Percentiles rank a stretch among this genome's conserved stretches.
phyloP scores from a whole-genome alignment of 2,888 invertebrate species.

The Pycnomerus fuliginosus region DNA sequence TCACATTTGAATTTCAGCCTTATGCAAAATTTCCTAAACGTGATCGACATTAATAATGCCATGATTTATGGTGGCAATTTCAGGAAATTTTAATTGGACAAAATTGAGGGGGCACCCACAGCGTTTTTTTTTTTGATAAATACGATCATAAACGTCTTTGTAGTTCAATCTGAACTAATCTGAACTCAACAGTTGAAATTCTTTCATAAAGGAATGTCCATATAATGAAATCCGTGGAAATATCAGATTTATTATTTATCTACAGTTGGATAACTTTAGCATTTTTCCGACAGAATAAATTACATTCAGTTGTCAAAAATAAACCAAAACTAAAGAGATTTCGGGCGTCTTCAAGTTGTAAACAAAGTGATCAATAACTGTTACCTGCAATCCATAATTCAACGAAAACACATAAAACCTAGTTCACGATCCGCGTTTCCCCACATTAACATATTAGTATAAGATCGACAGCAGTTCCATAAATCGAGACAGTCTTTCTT shows the following conservation, averaged over 20 bases:
- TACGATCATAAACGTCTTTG: no score
- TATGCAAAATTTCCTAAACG: slow-evolving; percentile 17
- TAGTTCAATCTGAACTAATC: no score
- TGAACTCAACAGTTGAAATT: no score
- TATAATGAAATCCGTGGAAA: not conserved
- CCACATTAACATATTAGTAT: slow-evolving; percentile 27
- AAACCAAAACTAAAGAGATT: slow-evolving; percentile 3
- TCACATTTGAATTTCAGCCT: slow-evolving; percentile 16
- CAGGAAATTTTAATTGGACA: slow-evolving; percentile 2
- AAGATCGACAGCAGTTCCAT: slow-evolving; percentile 20
- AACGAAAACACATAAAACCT: slow-evolving; percentile 43
- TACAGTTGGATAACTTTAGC: no score
- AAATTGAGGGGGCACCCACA: no score
- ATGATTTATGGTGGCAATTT: slow-evolving; percentile 16
- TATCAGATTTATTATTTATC: not conserved
- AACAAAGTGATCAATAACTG: slow-evolving; percentile 46
- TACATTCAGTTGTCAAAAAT: no score
- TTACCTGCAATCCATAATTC: slow-evolving; percentile 44
- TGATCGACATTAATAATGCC: slow-evolving; percentile 20
- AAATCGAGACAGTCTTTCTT: slow-evolving; percentile 23
- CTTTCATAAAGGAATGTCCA: not conserved
- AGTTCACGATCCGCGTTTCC: slow-evolving; percentile 25
- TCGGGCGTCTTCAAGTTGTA: slow-evolving; percentile 40
- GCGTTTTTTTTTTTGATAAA: no score
- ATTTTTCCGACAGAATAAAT: no score